phyloP scores from a whole-genome alignment of 2,797 vertebrate species.

The Novumbra hubbsi region DNA sequence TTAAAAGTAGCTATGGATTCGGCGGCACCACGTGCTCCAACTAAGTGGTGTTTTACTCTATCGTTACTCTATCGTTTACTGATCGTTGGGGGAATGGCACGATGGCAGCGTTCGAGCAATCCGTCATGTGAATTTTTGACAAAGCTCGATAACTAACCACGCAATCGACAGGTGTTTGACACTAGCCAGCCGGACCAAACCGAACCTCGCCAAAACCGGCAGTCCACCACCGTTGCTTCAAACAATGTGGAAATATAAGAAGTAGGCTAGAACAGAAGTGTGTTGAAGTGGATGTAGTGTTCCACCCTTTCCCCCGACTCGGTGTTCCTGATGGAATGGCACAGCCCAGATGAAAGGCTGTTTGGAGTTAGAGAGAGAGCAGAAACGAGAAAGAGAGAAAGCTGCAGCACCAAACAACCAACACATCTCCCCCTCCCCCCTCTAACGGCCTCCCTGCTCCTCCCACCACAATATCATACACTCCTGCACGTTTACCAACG shows the following conservation, averaged over 20 bases:
- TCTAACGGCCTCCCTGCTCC: constrained; percentile 37
- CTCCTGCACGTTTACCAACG: constrained; percentile 74
- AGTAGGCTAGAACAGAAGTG: neutral
- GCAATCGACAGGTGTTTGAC: neutral
- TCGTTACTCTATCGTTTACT: neutral
- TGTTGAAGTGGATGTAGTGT: neutral
- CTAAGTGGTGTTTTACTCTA: constrained; percentile 54
- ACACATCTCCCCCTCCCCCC: neutral
- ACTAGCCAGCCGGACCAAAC: neutral
- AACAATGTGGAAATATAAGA: neutral
- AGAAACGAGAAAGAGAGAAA: constrained; percentile 41
- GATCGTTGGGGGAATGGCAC: constrained; percentile 34
- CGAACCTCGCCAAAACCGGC: neutral
- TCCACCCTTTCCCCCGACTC: constrained; percentile 40
- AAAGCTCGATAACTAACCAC: too few relatives aligned
- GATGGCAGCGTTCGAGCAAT: constrained; percentile 24
- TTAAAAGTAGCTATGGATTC: constrained; percentile 52
- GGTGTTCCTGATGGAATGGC: constrained; percentile 65
- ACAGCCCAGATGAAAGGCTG: constrained; percentile 75
- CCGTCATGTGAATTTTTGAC: neutral
- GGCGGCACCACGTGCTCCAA: constrained; percentile 54
- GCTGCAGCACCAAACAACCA: constrained; percentile 74
- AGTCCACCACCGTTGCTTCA: neutral
- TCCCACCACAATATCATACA: constrained; percentile 69
- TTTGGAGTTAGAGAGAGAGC: constrained; percentile 33